Evolutionary conservation across 2,797 vertebrate genomes (phyloP).

Genomic region (Poecile montanus): DNA sequence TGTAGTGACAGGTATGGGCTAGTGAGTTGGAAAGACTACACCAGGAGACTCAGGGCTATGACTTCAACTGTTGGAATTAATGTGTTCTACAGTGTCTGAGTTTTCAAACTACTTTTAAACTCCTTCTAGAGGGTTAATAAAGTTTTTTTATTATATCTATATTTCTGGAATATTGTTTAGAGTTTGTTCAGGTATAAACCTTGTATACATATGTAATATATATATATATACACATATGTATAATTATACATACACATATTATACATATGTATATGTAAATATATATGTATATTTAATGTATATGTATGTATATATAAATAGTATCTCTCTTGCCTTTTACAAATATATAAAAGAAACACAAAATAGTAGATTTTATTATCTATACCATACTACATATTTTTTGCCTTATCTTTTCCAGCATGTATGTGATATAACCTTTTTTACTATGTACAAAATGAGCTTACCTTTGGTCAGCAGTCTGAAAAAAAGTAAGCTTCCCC

Average conservation of each 20-base stretch:
- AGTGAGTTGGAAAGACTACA: neutral
- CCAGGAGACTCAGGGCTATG: neutral
- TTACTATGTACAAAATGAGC: neutral
- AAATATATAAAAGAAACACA: neutral
- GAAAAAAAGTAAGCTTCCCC: neutral
- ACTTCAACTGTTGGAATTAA: neutral
- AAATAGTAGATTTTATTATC: neutral
- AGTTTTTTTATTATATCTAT: neutral
- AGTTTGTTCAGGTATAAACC: neutral
- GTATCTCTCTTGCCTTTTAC: neutral
- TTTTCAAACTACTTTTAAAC: neutral
- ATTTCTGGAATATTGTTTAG: neutral
- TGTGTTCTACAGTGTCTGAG: neutral
- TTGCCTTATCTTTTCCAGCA: neutral
- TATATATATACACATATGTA: neutral
- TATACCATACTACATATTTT: neutral
- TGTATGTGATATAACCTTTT: neutral
- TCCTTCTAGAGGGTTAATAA: neutral
- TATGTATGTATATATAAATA: neutral
- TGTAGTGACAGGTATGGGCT: neutral
- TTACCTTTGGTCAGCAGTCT: neutral
- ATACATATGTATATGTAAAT: neutral
- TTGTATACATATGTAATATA: neutral
- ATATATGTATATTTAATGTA: too few species aligned
- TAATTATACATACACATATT: neutral